Percentiles rank a stretch among this genome's conserved stretches.
Evolutionary conservation across 2,113 vertebrate genomes (phyloP).

Genomic region (Petroica traversi): DNA sequence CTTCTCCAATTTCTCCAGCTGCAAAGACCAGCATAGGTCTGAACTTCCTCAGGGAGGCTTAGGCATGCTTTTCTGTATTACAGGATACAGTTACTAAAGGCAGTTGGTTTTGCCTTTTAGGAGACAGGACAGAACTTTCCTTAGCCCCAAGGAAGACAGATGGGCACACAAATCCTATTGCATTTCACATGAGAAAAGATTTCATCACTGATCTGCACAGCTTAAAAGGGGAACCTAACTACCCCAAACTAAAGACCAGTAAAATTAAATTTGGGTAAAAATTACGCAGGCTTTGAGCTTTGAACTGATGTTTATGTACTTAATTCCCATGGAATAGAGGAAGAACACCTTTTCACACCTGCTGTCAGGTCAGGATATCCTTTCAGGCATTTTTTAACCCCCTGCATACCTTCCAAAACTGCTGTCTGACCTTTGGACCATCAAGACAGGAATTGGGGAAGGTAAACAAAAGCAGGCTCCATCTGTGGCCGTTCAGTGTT

Average conservation of each 20-base stretch:
- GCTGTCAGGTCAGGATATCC: neutral
- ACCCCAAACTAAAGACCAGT: neutral
- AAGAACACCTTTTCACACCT: neutral
- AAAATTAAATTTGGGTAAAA: neutral
- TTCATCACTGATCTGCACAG: neutral
- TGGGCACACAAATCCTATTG: neutral
- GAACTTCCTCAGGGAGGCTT: constrained; percentile 26
- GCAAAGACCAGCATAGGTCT: neutral
- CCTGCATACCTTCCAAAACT: neutral
- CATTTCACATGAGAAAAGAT: neutral
- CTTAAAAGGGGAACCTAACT: neutral
- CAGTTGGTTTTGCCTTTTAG: constrained; percentile 18
- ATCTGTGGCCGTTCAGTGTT: neutral
- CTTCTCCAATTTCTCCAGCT: constrained; percentile 58
- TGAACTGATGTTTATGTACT: neutral
- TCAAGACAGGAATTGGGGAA: neutral
- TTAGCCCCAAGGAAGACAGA: constrained; percentile 25
- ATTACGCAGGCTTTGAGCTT: neutral
- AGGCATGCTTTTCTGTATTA: neutral
- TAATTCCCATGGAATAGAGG: neutral
- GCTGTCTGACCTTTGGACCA: neutral
- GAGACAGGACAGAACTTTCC: neutral
- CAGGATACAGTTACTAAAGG: neutral
- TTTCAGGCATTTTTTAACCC: neutral
- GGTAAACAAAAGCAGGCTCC: neutral